These are phyloP conservation scores for Melozone crissalis DNA, from an alignment of 2,113 vertebrate species.

Conservation along the genomic window DNA sequence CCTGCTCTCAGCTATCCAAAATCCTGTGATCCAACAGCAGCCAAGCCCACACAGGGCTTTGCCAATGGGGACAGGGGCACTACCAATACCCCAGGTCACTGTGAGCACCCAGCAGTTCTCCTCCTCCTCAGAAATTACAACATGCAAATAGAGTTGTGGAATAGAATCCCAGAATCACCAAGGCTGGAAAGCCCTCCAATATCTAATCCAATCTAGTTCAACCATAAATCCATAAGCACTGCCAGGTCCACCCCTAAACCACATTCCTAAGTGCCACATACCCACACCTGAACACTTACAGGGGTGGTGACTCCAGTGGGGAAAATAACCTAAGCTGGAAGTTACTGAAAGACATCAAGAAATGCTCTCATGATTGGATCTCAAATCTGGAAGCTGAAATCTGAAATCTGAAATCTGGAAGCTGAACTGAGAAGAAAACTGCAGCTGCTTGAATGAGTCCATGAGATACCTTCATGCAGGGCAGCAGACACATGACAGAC, in stretches of 20 bases:
- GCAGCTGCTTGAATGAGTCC: not conserved
- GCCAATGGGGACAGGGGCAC: not conserved
- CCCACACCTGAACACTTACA: not conserved
- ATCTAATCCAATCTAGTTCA: not conserved
- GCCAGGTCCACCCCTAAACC: not conserved
- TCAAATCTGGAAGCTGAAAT: not conserved
- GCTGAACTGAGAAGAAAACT: not conserved
- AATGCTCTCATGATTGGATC: not conserved
- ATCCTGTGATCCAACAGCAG: not conserved
- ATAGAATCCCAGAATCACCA: not conserved
- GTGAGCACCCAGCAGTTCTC: not conserved
- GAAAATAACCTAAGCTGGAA: not conserved
- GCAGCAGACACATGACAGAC: fast-evolving
- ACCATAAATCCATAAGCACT: not conserved
- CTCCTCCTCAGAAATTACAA: not conserved
- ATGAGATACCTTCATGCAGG: fast-evolving
- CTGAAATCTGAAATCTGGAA: not conserved
- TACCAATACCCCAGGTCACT: not conserved
- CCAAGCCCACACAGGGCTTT: not conserved
- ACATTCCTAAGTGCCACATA: not conserved
- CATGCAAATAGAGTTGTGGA: not conserved
- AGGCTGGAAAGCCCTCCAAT: not conserved
- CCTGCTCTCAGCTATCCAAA: not conserved
- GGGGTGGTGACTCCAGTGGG: not conserved
- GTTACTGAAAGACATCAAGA: not conserved